Evolutionary conservation across 2,797 vertebrate species (phyloP), one percentile per base, ranked within the genome.

Genomic region (Epinephelus coioides): DNA sequence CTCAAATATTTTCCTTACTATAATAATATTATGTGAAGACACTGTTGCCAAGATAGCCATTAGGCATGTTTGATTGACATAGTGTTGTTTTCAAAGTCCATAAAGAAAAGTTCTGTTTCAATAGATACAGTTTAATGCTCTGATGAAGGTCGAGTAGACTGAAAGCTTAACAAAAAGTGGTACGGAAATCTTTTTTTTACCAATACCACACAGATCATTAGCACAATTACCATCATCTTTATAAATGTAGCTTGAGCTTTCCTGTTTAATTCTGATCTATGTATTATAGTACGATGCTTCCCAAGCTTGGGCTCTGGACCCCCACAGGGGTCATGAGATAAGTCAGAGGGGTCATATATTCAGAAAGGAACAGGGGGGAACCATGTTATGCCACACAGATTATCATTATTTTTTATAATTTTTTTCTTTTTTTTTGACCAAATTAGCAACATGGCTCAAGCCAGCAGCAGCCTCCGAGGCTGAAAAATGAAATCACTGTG

Each of bases 1-100:
- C 27, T 74, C 60, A 77, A 65, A 84, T 84, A 73, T 91, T 89
- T 88, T 88, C 40, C 51, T 4, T 84, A 49, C 73, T 87, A 53
- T 5, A 57, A 86, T 17, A 89, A 88, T 60, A 88, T 79, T 69
- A 44, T 74, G 59, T 60, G 46, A 79, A 83, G 81, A 74, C 59
- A 57, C 63, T 15, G 64, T 17, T 53, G 66, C 60, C 62, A 83
- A 85, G 66, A 81, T 75, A 86, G 74, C 19, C 62, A 25, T 0
- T 2, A 46, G 65, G 38, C 14, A 59, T 60, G 56, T 78, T 69
- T 75, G 74, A 82, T 21, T 49, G 59, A 76, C 67, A 62, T 23
- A 18, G 50, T 55, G 49, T 43, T 81, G 50, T 77, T 86, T 82
- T 66, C 12, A 69, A 23, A 69, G 50, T 30, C 21, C 23, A 50